phyloP scores from a whole-genome alignment of 1,140 invertebrate species.

The Drosophila repletoides region DNA sequence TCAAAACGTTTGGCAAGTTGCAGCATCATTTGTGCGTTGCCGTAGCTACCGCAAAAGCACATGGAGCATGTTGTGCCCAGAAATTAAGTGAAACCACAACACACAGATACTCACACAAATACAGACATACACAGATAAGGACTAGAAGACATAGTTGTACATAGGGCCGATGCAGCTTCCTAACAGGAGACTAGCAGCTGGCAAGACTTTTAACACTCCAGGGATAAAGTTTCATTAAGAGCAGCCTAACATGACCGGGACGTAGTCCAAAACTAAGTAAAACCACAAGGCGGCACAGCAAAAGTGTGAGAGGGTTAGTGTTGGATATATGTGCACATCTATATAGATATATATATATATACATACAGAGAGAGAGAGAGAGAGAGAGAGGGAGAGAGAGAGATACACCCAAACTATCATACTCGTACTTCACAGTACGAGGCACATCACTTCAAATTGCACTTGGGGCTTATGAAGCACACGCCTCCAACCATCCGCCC shows the following conservation, averaged over 20 bases:
- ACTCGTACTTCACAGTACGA: conserved; percentile 45
- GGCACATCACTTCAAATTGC: conserved; percentile 53
- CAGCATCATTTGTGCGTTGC: conserved; percentile 11
- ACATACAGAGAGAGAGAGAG: background rate
- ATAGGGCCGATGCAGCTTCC: conserved; percentile 20
- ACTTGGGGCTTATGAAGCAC: conserved; percentile 45
- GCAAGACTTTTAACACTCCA: conserved; percentile 73
- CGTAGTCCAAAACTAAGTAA: conserved; percentile 52
- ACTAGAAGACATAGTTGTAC: conserved; percentile 10
- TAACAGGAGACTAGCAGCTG: conserved; percentile 50
- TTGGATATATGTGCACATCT: background rate
- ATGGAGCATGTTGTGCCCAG: conserved; percentile 29
- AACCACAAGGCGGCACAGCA: conserved; percentile 36
- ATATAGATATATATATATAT: background rate
- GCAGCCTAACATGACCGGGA: conserved; percentile 47
- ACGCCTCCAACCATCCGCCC: conserved; percentile 9
- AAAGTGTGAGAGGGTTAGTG: background rate
- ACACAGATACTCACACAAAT: conserved; percentile 4
- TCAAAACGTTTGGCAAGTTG: background rate
- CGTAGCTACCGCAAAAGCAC: conserved; percentile 15
- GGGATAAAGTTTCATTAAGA: conserved; percentile 80
- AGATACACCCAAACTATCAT: conserved; percentile 62
- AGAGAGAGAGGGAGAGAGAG: too few species aligned
- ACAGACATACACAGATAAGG: background rate
- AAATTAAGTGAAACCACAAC: conserved; percentile 49